These are phyloP conservation scores for Hypomesus transpacificus DNA, from an alignment of 2,113 vertebrate genomes.

Conservation along the genomic window DNA sequence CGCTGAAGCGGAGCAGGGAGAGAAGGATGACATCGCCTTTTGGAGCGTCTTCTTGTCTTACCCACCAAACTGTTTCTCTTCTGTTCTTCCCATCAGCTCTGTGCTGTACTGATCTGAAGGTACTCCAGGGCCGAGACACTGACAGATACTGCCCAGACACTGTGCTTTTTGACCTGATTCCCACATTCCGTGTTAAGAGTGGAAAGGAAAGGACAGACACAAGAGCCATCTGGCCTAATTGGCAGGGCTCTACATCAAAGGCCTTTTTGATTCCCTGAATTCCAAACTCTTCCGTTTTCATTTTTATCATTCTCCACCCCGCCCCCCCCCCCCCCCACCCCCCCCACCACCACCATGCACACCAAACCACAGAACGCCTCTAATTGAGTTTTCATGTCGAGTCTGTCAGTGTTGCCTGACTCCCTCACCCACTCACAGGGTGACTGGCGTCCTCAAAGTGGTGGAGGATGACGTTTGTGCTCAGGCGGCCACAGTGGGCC, in stretches of 20 bases:
- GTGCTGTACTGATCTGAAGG: no score
- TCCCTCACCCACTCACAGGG: constrained; percentile 27
- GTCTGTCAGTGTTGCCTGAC: constrained; percentile 11
- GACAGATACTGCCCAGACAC: no score
- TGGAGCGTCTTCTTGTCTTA: no score
- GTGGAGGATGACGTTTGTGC: constrained; percentile 15
- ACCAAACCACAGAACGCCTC: constrained; percentile 19
- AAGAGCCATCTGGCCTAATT: no score
- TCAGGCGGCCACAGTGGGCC: constrained; percentile 5
- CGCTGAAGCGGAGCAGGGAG: background rate
- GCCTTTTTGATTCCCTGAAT: background rate
- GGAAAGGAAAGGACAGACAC: no score
- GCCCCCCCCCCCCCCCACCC: constrained; percentile 3
- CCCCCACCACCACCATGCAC: background rate
- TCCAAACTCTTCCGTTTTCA: background rate
- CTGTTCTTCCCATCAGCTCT: no score
- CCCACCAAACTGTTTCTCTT: no score
- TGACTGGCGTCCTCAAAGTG: constrained; percentile 14
- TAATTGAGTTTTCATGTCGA: constrained; percentile 64
- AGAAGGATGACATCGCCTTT: background rate
- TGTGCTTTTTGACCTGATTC: no score
- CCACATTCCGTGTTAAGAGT: no score
- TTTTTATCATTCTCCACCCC: background rate
- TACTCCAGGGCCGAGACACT: no score
- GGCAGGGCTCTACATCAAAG: no score